Base-by-base conservation (phyloP, 2,888 invertebrate genomes). In the Melinaea marsaeus region DNA sequence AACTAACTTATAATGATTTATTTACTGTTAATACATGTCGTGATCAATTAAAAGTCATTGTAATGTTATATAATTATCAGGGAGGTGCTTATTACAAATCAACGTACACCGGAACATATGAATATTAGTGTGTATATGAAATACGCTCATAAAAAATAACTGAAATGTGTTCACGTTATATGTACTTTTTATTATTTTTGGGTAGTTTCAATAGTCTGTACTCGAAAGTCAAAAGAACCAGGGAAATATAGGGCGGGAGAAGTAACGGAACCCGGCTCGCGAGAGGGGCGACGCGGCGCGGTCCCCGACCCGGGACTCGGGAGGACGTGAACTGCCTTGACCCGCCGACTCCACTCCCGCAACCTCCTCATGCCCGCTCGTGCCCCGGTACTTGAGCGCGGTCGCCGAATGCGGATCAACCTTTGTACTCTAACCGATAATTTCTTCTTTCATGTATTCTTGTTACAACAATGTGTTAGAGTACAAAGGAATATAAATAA, bases 211-310 rank as follows among this genome's bases (percentile, higher is more conserved):
- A 37, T 7, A 37, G 5, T 42, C 11, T 2, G 3, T 9, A 42
- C 42, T 42, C 9, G 11, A 42, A 34, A 57, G 47, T 55, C 33
- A 57, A 37, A 59, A 68, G 71, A 75, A 78, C 73, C 69, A 75
- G 75, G 75, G 71, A 66, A 67, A 79, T 75, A 86, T 83, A 72
- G 71, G 75, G 73, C 73, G 75, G 75, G 72, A 80, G 76, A 76
- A 81, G 79, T 84, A 84, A 84, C 84, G 84, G 85, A 77, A 84
- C 80, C 79, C 81, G 81, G 81, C 84, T 80, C 81, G 78, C 79
- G 78, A 74, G 78, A 69, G 68, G 63, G 70, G 75, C 71, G 76
- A 75, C 62, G 63, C 67, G 63, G 72, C 71, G 80, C 80, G 86
- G 84, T 86, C 84, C 77, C 83, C 83, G 85, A 86, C 84, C 83